These are phyloP conservation scores for Microctenopoma stevenorrisi DNA, from an alignment of 2,797 vertebrate genomes.

Conservation along the genomic window DNA sequence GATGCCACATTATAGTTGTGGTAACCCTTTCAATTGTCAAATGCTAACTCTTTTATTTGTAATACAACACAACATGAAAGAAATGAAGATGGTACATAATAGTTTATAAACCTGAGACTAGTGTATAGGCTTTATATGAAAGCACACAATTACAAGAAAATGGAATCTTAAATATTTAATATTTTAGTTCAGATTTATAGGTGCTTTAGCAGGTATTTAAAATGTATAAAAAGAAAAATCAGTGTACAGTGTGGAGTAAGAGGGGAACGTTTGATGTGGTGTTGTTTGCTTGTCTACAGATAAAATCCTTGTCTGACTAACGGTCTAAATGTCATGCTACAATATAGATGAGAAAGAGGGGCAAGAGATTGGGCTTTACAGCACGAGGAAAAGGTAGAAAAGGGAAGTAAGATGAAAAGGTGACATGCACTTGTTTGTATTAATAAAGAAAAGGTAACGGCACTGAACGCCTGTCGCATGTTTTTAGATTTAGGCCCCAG, in stretches of 20 bases:
- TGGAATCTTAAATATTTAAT: neutral
- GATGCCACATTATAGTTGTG: conserved; percentile 48
- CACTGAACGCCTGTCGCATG: conserved; percentile 40
- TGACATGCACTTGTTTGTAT: conserved; percentile 37
- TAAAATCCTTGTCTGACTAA: conserved; percentile 38
- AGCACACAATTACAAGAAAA: neutral
- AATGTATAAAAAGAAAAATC: neutral
- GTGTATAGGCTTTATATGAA: neutral
- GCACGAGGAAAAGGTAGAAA: conserved; percentile 48
- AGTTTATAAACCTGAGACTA: too few relatives aligned
- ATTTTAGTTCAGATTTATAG: neutral
- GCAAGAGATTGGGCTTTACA: conserved; percentile 24
- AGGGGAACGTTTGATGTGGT: conserved; percentile 17
- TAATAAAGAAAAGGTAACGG: conserved; percentile 35
- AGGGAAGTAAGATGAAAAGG: conserved; percentile 54
- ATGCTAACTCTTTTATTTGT: conserved; percentile 8
- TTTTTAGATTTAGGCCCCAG: conserved; percentile 40
- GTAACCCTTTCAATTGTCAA: conserved; percentile 27
- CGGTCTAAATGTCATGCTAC: conserved; percentile 23
- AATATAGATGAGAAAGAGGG: conserved; percentile 43
- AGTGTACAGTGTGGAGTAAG: neutral
- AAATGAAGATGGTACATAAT: conserved; percentile 4
- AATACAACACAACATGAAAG: conserved; percentile 24
- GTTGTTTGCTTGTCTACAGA: conserved; percentile 49
- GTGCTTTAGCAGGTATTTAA: too few relatives aligned